phyloP scores from a whole-genome alignment of 2,113 vertebrate species.

The Verasper variegatus region DNA sequence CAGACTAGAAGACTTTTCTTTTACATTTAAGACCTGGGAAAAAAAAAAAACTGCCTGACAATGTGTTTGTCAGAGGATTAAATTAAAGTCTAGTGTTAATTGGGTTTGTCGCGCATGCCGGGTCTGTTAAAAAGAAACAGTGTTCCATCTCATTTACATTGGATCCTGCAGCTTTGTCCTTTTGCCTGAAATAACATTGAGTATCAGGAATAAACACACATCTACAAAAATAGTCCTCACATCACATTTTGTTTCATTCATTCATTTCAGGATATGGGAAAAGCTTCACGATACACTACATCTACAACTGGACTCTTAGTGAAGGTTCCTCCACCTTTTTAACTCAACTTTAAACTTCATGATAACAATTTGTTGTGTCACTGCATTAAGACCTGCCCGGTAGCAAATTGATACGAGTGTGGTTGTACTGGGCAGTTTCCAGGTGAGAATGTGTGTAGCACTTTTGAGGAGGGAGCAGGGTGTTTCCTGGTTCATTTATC shows the following conservation, averaged over 20 bases:
- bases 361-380: neutral
- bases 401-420: too few species aligned
- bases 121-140: neutral
- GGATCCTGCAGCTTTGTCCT: neutral
- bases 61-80: conserved; percentile 15
- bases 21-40: neutral
- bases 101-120: conserved; percentile 11
- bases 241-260: neutral
- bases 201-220: neutral
- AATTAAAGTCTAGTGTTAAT: conserved; percentile 26
- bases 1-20: neutral
- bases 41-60: neutral
- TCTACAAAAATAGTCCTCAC: neutral
- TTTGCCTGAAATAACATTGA: neutral
- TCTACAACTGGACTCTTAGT: too few species aligned
- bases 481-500: too few species aligned
- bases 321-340: too few species aligned
- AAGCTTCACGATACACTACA: neutral
- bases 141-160: neutral
- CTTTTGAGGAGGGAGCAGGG: too few species aligned
- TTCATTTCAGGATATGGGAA: neutral
- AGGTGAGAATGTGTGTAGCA: too few species aligned
- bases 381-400: too few species aligned
- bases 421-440: too few species aligned
- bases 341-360: too few species aligned